These are phyloP conservation scores for Micronycteris hirsuta DNA, from an alignment of 2,113 vertebrate genomes.

Conservation along the genomic window DNA sequence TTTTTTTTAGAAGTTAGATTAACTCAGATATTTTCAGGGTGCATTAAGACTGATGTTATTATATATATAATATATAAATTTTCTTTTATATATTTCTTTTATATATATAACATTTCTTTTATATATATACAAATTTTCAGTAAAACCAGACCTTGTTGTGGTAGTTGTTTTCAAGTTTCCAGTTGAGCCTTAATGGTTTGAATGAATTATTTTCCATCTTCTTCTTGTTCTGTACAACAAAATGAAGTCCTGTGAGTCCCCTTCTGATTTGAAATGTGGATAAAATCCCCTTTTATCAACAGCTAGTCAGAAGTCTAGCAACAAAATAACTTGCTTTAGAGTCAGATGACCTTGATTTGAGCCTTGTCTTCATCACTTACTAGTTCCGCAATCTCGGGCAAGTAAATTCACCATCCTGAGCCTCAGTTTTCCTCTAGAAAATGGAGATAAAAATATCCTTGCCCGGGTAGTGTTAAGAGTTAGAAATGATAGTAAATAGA, in stretches of 20 bases:
- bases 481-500: not conserved
- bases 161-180: not conserved
- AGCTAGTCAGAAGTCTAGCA: not conserved
- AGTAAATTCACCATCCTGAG: not conserved
- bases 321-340: not conserved
- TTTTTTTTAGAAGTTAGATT: not conserved
- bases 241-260: not conserved
- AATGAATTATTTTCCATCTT: conserved; percentile 2
- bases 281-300: not conserved
- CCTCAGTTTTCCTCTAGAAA: not conserved
- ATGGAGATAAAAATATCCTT: not conserved
- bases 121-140: not conserved
- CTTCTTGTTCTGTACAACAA: not conserved
- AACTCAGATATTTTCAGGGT: not conserved
- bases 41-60: not conserved
- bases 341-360: not conserved
- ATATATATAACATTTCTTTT: not conserved
- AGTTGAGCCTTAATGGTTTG: not conserved
- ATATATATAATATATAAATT: not conserved
- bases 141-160: not conserved
- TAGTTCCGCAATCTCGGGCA: not conserved
- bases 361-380: not conserved
- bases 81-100: not conserved
- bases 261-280: not conserved
- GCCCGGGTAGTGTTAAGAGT: not conserved